Conservation (phyloP, 2,797 vertebrate genomes). For the Oophaga sylvatica region DNA sequence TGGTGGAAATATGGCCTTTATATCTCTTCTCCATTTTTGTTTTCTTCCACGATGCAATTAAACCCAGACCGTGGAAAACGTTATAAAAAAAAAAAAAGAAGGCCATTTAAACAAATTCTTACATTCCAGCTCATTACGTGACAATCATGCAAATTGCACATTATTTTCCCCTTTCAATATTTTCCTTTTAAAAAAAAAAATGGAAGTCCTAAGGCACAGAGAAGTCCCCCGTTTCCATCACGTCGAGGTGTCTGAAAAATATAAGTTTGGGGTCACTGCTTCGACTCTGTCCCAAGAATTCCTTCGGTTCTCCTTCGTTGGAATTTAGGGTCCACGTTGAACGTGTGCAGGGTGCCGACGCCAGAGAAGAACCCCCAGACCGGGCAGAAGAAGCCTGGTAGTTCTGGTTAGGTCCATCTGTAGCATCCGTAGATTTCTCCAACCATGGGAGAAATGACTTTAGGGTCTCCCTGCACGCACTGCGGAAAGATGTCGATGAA, state of each 20-base stretch:
- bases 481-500: conserved; percentile 77
- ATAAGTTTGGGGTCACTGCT: conserved; percentile 46
- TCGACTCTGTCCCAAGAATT: conserved; percentile 39
- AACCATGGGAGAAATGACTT: conserved; percentile 57
- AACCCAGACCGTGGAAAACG: too few species aligned
- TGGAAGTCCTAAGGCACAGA: neutral
- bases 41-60: neutral
- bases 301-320: conserved; percentile 62
- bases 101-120: neutral
- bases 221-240: conserved; percentile 35
- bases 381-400: conserved; percentile 34
- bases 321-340: conserved; percentile 64
- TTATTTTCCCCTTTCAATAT: neutral
- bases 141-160: neutral
- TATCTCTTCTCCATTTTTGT: neutral
- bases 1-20: neutral
- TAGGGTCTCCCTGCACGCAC: conserved; percentile 76
- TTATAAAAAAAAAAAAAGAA: neutral
- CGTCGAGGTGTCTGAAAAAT: conserved; percentile 46
- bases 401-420: conserved; percentile 23
- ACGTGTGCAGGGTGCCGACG: conserved; percentile 54
- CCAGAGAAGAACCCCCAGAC: conserved; percentile 49
- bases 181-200: neutral
- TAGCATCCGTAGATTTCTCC: conserved; percentile 34
- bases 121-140: neutral